A percentile compares a stretch with the other conserved stretches of the same genome.
These are phyloP conservation scores for Julus scandinavius DNA, from an alignment of 2,888 invertebrate genomes.

Conservation along the genomic window DNA sequence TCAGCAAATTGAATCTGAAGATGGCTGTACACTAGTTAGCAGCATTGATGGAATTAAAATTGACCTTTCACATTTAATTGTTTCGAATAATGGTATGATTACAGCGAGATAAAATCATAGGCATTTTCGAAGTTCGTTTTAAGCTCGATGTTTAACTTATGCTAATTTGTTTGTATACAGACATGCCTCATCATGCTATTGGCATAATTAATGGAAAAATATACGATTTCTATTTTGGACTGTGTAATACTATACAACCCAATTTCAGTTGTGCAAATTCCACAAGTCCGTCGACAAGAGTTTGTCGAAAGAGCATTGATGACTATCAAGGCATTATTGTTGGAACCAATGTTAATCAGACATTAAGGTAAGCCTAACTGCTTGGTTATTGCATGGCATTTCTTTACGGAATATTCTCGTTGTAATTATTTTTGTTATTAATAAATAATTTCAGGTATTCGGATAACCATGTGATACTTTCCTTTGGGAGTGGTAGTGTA, in stretches of 20 bases:
- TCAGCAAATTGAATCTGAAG: constrained; percentile 45
- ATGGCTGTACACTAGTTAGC: constrained; percentile 50
- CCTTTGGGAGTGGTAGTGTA: constrained; percentile 45
- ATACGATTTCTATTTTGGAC: constrained; percentile 53
- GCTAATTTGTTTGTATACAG: background rate
- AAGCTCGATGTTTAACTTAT: background rate
- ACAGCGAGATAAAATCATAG: background rate
- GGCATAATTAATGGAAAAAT: constrained; percentile 15
- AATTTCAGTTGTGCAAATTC: constrained; percentile 13
- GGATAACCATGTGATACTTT: constrained; percentile 52
- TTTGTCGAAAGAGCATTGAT: constrained; percentile 48
- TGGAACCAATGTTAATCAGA: constrained; percentile 45
- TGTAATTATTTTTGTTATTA: background rate
- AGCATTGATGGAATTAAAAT: constrained; percentile 53
- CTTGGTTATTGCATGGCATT: no score
- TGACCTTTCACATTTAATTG: constrained; percentile 47
- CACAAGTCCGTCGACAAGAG: background rate
- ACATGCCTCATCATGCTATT: background rate
- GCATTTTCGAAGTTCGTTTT: background rate
- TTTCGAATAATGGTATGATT: background rate
- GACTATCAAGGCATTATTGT: constrained; percentile 42
- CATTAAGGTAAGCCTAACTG: background rate
- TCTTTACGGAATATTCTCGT: no score
- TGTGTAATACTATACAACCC: constrained; percentile 46
- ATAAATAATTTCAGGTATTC: constrained; percentile 49